Base-by-base conservation (phyloP, 2,888 invertebrate genomes). In the Epinotia bilunana region DNA sequence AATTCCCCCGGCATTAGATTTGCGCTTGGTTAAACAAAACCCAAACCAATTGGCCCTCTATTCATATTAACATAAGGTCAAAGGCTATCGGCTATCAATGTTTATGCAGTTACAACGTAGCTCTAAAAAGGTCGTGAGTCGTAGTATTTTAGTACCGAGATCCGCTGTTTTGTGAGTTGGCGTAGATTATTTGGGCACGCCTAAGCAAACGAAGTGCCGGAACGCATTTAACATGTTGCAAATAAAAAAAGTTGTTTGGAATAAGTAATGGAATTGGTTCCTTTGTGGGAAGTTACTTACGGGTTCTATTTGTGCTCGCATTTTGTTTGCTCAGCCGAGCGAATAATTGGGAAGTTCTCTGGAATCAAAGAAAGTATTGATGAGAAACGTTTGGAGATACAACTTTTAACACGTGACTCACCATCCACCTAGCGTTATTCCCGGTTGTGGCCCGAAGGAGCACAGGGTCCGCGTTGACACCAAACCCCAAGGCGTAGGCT, bases 171-270 rank as follows among this genome's bases (percentile, higher is more conserved):
- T 39, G 18, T 1, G n/a, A 58, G 55, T 16, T 23, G 13, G 23
- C 28, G 79, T 80, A 81, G 82, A 82, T 80, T 86, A 83, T 84
- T 87, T 86, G 80, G 78, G 60, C 74, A 70, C 86, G 85, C 88
- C 88, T 88, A 88, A 85, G 82, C 82, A 88, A 88, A 87, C 87
- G 77, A 85, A 85, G 82, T 84, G 83, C 78, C 78, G 80, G 81
- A 76, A 64, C 84, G 84, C 86, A 86, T 88, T 87, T 87, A 87
- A 88, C 88, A 86, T 88, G 87, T 88, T 84, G 81, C 86, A 84
- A 86, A 87, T 88, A 85, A 87, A 88, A 49, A 87, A 87, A 87
- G 84, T 87, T 87, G 85, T 88, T 87, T 87, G 85, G 86, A 83
- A 86, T 87, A 83, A 84, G 79, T 86, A 88, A 88, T 87, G 87